A percentile compares a stretch with the other conserved stretches of the same genome.
These are phyloP conservation scores for Melanerpes formicivorus DNA, from an alignment of 2,113 vertebrate species.

Conservation along the genomic window DNA sequence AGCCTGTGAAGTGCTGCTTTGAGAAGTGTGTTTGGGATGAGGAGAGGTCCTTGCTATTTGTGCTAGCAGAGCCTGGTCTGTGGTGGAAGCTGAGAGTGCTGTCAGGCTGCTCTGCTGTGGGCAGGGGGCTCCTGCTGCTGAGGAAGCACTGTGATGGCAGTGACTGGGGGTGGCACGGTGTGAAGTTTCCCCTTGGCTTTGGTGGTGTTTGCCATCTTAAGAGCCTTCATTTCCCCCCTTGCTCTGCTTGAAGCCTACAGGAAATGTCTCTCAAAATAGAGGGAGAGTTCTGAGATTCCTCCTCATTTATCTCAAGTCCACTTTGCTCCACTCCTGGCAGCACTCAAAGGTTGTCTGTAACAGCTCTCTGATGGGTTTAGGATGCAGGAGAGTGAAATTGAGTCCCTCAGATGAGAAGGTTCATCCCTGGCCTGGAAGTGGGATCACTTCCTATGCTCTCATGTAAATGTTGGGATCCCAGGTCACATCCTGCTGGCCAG, in stretches of 20 bases:
- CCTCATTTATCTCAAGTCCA: background rate
- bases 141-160: background rate
- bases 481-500: background rate
- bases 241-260: background rate
- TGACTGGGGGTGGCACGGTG: accelerated
- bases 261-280: background rate
- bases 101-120: background rate
- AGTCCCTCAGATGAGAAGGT: background rate
- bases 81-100: background rate
- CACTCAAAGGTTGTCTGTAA: background rate
- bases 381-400: background rate
- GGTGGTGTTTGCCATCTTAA: accelerated
- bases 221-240: background rate
- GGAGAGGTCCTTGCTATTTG: background rate
- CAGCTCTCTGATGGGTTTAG: accelerated
- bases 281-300: background rate
- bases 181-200: background rate
- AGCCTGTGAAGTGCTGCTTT: background rate
- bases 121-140: accelerated
- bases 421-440: background rate
- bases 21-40: background rate
- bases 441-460: background rate
- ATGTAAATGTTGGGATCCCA: accelerated
- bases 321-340: background rate
- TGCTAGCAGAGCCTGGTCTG: background rate